Conservation (phyloP, 2,797 vertebrate genomes). For the Falco rusticolus region DNA sequence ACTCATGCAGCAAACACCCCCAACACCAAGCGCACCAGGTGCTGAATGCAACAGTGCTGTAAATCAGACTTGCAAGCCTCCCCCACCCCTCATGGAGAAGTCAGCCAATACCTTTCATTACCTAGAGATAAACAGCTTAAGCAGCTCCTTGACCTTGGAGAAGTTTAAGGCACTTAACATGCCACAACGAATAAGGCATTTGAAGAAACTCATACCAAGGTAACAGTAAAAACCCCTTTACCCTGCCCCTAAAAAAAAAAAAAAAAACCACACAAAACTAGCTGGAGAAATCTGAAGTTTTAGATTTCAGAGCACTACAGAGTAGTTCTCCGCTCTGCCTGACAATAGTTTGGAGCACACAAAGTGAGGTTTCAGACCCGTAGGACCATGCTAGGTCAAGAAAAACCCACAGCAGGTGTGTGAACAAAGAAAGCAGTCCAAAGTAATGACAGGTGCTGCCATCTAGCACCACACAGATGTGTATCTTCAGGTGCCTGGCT, state of each 20-base stretch:
- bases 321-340: neutral
- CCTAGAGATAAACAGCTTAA: neutral
- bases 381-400: fast-evolving
- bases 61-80: neutral
- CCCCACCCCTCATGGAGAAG: neutral
- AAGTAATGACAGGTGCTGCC: neutral
- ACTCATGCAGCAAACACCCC: slow-evolving; percentile 34
- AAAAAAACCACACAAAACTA: too few relatives aligned
- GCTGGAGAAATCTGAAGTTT: fast-evolving
- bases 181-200: neutral
- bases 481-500: neutral
- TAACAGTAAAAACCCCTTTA: neutral
- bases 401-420: neutral
- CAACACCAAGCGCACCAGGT: neutral
- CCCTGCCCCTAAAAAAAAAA: neutral
- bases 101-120: neutral
- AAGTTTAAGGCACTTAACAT: neutral
- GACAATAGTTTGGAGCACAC: neutral
- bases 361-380: neutral
- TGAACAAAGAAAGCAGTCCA: neutral
- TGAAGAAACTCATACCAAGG: neutral
- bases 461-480: neutral
- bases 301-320: neutral
- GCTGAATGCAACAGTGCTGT: neutral
- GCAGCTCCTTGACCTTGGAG: neutral